Evolutionary conservation across 2,888 invertebrate species (phyloP).

Genomic region (Zaprionus bogoriensis): DNA sequence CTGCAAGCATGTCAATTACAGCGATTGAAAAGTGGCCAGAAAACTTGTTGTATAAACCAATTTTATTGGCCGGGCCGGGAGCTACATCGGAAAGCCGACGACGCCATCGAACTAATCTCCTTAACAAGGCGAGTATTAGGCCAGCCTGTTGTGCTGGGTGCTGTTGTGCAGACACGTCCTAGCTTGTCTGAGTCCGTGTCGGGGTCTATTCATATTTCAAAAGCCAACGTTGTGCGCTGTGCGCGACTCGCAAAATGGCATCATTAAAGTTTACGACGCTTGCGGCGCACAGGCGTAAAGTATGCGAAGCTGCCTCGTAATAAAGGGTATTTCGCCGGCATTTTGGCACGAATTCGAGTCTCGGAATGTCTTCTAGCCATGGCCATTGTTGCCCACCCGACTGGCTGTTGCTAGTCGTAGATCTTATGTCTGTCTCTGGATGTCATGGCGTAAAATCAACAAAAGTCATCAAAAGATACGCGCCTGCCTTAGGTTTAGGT

Average conservation of each 20-base stretch:
- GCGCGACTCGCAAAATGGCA: conserved; percentile 72
- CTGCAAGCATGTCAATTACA: conserved; percentile 69
- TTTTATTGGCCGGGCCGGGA: conserved; percentile 71
- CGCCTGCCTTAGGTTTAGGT: conserved; percentile 33
- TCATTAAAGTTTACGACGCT: conserved; percentile 77
- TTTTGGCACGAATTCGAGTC: conserved; percentile 52
- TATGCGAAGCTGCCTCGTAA: conserved; percentile 72
- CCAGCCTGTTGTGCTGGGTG: conserved; percentile 10
- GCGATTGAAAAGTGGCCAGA: conserved; percentile 77
- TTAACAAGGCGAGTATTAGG: conserved; percentile 72
- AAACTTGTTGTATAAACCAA: conserved; percentile 70
- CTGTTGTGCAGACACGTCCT: conserved; percentile 1
- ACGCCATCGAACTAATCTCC: conserved; percentile 71
- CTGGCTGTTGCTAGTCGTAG: conserved; percentile 34
- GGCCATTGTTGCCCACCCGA: conserved; percentile 48
- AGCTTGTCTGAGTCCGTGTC: not conserved
- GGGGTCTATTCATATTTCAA: conserved; percentile 76
- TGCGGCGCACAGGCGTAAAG: conserved; percentile 60
- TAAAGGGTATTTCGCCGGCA: conserved; percentile 74
- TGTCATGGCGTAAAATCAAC: conserved; percentile 68
- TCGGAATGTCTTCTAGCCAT: not conserved
- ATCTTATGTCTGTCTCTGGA: conserved; percentile 34
- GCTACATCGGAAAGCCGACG: conserved; percentile 28
- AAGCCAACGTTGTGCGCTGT: conserved; percentile 68
- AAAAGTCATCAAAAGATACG: conserved; percentile 79